Base-by-base conservation (phyloP, 2,797 vertebrate genomes). In the Urophycis tenuis region DNA sequence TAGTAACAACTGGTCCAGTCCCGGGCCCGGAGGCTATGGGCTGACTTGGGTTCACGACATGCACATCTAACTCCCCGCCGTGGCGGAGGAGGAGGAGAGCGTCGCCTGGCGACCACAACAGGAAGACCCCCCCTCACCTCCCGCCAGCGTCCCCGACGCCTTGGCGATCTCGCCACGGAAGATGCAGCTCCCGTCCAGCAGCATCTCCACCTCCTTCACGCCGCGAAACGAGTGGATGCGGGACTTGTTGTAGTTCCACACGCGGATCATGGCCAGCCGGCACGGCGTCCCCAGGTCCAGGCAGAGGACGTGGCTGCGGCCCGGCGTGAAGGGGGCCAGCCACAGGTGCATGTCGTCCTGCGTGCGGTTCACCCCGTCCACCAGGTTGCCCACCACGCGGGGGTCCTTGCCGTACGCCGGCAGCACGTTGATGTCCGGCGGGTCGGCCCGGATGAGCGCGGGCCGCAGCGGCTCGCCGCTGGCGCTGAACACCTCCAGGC, bases 161-260 rank as follows among this genome's bases (percentile, higher is more conserved):
- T 98, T 99, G 49, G 96, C 97, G 11, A 99, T 99, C 89, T 99
- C 98, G 64, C 97, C 98, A 82, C 91, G 93, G 87, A 99, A 99
- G 90, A 99, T 95, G 81, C 93, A 94, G 41, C 89, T 91, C 0
- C 92, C 87, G 7, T 98, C 96, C 76, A 99, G 89, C 71, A 93
- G 74, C 91, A 99, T 98, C 69, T 94, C 89, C 75, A 98, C 90
- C 81, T 98, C 96, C 89, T 93, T 95, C 77, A 94, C 95, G 0
- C 98, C 98, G 1, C 97, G 91, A 87, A 97, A 98, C 6, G 97
- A 99, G 86, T 99, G 96, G 73, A 99, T 99, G 33, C 98, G 95
- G 0, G 98, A 99, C 84, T 99, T 99, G 88, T 99, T 99, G 86
- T 99, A 99, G 91, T 99, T 99, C 98, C 98, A 99, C 78, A 99